A percentile compares a stretch with the other conserved stretches of the same genome.
These are phyloP conservation scores for Molanna angustata DNA, from an alignment of 2,888 invertebrate species.

Conservation along the genomic window DNA sequence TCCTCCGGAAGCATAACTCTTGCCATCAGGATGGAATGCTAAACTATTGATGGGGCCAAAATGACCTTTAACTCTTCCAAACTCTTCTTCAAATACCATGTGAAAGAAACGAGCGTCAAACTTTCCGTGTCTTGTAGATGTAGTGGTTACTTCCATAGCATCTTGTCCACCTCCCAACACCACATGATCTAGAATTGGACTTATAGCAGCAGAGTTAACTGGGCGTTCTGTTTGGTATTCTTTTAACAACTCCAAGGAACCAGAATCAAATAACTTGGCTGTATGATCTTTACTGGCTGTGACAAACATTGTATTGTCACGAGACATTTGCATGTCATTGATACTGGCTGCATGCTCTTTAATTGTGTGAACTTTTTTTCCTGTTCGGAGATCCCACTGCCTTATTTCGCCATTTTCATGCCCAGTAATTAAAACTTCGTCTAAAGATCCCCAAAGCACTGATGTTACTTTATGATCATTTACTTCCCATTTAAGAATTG, in stretches of 20 bases:
- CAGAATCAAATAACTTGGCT: slow-evolving; percentile 91
- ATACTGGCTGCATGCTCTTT: slow-evolving; percentile 84
- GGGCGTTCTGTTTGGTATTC: slow-evolving; percentile 97
- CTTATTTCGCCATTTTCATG: slow-evolving; percentile 92
- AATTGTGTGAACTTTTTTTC: slow-evolving; percentile 73
- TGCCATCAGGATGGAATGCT: slow-evolving; percentile 97
- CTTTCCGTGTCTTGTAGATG: slow-evolving; percentile 90
- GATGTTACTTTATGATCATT: slow-evolving; percentile 84
- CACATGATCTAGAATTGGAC: slow-evolving; percentile 94
- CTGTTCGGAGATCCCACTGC: slow-evolving; percentile 92
- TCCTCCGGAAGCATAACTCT: slow-evolving; percentile 94
- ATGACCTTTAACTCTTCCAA: slow-evolving; percentile 97
- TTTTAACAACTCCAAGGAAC: slow-evolving; percentile 82
- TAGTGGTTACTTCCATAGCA: slow-evolving; percentile 98
- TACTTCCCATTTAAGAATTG: slow-evolving; percentile 77
- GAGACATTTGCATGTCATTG: slow-evolving; percentile 94
- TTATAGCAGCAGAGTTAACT: slow-evolving; percentile 96
- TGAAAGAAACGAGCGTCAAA: slow-evolving; percentile 96
- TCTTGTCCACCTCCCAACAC: slow-evolving; percentile 99
- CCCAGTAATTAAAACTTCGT: slow-evolving; percentile 88
- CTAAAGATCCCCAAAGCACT: slow-evolving; percentile 91
- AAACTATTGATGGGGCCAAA: slow-evolving; percentile 99
- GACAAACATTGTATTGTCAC: slow-evolving; percentile 93
- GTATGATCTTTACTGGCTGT: slow-evolving; percentile 97
- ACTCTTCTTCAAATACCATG: slow-evolving; percentile 94